Conservation (phyloP, 2,113 vertebrate genomes). For the Calonectris borealis region DNA sequence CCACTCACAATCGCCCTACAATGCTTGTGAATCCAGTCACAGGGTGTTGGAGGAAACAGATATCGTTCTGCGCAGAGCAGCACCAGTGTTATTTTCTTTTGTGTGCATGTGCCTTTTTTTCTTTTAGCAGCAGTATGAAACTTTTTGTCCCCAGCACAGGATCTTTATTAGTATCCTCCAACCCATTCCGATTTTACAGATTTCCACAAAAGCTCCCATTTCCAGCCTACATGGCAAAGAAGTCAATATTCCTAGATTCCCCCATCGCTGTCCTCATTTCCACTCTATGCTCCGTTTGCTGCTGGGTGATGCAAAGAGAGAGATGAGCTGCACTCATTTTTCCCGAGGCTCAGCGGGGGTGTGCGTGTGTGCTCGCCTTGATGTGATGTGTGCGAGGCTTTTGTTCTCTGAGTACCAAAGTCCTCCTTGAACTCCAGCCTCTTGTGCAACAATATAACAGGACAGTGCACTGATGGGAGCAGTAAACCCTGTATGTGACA, state of each 20-base stretch:
- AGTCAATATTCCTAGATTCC: not conserved
- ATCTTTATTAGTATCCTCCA: not conserved
- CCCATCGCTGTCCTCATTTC: slow-evolving; percentile 39
- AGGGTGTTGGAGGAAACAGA: not conserved
- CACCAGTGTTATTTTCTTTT: not conserved
- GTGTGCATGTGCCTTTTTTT: not conserved
- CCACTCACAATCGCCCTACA: accelerated
- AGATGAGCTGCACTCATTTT: not conserved
- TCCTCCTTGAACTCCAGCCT: not conserved
- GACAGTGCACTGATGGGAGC: not conserved
- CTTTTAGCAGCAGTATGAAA: not conserved
- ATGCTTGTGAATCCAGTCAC: not conserved
- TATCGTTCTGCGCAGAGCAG: not conserved
- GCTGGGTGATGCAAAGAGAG: not conserved
- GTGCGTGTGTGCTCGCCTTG: accelerated
- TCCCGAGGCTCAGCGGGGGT: not conserved
- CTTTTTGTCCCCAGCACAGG: not conserved
- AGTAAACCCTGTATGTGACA: not conserved
- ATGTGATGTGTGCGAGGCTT: not conserved
- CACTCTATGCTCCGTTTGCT: slow-evolving; percentile 20
- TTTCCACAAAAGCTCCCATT: not conserved
- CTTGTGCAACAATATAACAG: not conserved
- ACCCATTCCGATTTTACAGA: not conserved
- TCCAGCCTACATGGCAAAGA: not conserved
- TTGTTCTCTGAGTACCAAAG: not conserved